Base-by-base conservation (phyloP, 2,113 vertebrate species). In the Pionites leucogaster region DNA sequence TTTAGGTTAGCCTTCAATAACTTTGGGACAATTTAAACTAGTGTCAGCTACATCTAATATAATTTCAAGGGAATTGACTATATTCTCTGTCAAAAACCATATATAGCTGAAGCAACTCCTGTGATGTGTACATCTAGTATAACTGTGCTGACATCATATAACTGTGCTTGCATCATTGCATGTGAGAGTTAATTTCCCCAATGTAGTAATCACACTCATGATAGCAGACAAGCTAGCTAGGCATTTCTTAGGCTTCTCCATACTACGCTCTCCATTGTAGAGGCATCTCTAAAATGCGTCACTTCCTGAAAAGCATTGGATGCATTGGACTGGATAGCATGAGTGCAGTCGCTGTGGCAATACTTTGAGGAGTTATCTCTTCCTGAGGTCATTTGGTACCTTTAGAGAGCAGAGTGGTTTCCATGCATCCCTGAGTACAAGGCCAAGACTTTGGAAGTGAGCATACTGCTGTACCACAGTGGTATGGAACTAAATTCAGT, bases 311-410 rank as follows among this genome's bases (percentile, higher is more conserved):
- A 86, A 76, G 18, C 64, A 35, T 0, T 64, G 47, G 37, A 42
- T 86, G 47, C 17, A 11, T 8, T 44, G 63, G 37, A 31, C 31
- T 28, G 39, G 19, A 23, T 6, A 81, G 53, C 9, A 88, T 23
- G 8, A 59, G 10, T n/a, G 24, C n/a, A 77, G 10, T n/a, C 0
- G 0, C 39, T 63, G 10, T 27, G 57, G 57, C 13, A n/a, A n/a
- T 37, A 63, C 11, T 88, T 87, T 76, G 27, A 79, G 55, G 31
- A 90, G 24, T 0, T 0, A 60, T 60, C 15, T 55, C 11, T 75
- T 71, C 35, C 44, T 6, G 11, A 86, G n/a, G 25, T 55, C 13
- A 55, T 50, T 64, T 7, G 31, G 5, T 50, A 65, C 6, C 17
- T 44, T 53, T 47, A 47, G 57, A 70, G 80, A 85, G 47, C 17